phyloP scores from a whole-genome alignment of 2,797 vertebrate species.

The Aulostomus chinensis region DNA sequence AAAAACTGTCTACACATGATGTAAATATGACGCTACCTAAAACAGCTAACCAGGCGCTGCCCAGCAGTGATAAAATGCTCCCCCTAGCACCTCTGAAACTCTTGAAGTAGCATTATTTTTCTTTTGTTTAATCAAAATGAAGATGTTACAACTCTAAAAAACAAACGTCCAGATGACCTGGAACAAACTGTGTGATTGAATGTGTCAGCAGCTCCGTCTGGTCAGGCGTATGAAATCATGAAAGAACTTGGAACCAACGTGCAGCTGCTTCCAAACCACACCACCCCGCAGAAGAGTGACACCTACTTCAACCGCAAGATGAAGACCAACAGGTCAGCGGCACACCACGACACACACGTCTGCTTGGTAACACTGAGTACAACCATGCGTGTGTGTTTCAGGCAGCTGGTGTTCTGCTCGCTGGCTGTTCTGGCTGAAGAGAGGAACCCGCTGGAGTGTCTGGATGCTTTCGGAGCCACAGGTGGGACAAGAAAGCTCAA shows the following conservation, averaged over 20 bases:
- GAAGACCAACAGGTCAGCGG: conserved; percentile 92
- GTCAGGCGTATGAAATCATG: conserved; percentile 85
- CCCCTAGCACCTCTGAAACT: no score
- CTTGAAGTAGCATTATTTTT: no score
- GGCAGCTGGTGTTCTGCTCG: conserved; percentile 93
- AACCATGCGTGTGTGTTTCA: conserved; percentile 48
- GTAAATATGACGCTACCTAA: no score
- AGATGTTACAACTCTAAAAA: no score
- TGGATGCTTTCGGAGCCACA: conserved; percentile 97
- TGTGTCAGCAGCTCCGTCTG: conserved; percentile 62
- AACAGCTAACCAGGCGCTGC: no score
- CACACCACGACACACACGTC: not conserved
- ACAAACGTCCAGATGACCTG: no score
- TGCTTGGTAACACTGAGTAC: not conserved
- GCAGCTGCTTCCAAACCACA: conserved; percentile 92
- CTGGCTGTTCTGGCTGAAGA: conserved; percentile 90
- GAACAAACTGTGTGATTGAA: not conserved
- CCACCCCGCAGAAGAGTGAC: conserved; percentile 92
- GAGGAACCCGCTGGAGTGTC: conserved; percentile 90
- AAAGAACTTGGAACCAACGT: conserved; percentile 93
- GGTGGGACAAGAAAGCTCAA: conserved; percentile 79
- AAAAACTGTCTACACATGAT: no score
- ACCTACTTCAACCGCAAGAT: conserved; percentile 98
- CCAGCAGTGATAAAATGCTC: no score
- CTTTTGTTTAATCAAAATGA: no score